A percentile compares a stretch with the other conserved stretches of the same genome.
phyloP scores from a whole-genome alignment of 2,113 vertebrate genomes.

The Candoia aspera region DNA sequence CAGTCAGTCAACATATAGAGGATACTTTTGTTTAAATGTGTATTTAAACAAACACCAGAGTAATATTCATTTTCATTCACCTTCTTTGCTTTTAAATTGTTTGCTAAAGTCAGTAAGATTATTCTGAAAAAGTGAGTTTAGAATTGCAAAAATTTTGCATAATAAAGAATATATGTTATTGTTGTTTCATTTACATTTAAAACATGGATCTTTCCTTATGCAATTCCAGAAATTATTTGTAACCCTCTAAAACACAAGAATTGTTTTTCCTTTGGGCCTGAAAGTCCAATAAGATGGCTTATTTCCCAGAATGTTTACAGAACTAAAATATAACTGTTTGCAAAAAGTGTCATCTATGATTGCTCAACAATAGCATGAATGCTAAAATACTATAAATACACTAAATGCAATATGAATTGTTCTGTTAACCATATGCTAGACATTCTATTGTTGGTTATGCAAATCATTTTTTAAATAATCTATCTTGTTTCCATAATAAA shows the following conservation, averaged over 20 bases:
- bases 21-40: neutral
- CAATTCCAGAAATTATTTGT: constrained; percentile 11
- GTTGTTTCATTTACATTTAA: neutral
- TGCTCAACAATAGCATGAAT: constrained; percentile 34
- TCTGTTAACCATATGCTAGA: constrained; percentile 17
- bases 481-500: constrained; percentile 53
- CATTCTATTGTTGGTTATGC: constrained; percentile 44
- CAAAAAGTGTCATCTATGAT: constrained; percentile 33
- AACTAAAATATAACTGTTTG: constrained; percentile 7
- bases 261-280: constrained; percentile 43
- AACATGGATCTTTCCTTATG: neutral
- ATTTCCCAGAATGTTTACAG: constrained; percentile 56
- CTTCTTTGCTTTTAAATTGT: neutral
- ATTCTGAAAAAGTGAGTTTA: neutral
- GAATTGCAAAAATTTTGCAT: neutral
- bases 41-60: no score
- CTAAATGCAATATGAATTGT: constrained; percentile 29
- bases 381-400: constrained; percentile 50
- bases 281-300: constrained; percentile 16
- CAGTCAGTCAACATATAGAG: neutral
- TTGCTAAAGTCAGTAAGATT: neutral
- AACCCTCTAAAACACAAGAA: constrained; percentile 47
- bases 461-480: constrained; percentile 46
- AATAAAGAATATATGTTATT: neutral
- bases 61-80: neutral